These are phyloP conservation scores for Himalopsyche phryganea DNA, from an alignment of 1,140 invertebrate genomes.

Conservation along the genomic window DNA sequence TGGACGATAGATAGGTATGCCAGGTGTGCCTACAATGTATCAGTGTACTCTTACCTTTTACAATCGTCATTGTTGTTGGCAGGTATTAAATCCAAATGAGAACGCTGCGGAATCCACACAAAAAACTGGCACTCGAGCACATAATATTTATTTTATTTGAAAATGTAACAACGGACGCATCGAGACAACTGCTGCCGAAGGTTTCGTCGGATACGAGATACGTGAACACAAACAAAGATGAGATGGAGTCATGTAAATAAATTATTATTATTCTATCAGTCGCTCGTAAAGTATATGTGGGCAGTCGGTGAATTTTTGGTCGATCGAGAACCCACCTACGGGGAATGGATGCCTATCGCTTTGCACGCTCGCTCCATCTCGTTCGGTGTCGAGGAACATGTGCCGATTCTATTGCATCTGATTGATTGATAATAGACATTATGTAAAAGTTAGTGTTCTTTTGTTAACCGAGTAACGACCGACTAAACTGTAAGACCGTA, in stretches of 20 bases:
- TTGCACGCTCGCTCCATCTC: neutral
- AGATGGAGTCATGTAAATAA: conserved; percentile 29
- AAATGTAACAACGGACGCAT: conserved; percentile 16
- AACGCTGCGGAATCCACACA: neutral
- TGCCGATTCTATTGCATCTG: too few relatives aligned
- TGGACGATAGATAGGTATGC: too few relatives aligned
- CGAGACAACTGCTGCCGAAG: conserved; percentile 24
- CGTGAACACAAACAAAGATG: conserved; percentile 25
- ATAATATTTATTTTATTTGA: neutral
- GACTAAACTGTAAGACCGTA: too few relatives aligned
- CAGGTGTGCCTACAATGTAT: too few relatives aligned
- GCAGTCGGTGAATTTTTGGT: conserved; percentile 8
- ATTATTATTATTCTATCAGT: conserved; percentile 26
- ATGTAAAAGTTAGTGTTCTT: too few relatives aligned
- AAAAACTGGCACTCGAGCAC: conserved; percentile 8
- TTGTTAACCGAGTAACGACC: too few relatives aligned
- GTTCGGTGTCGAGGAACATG: neutral
- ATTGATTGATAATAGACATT: too few relatives aligned
- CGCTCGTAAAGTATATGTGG: conserved; percentile 11
- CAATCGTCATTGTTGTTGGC: conserved; percentile 21
- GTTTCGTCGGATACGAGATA: conserved; percentile 26
- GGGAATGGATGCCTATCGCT: conserved; percentile 1
- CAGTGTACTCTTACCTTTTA: conserved; percentile 27
- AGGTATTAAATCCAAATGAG: conserved; percentile 1
- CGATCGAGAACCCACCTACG: conserved; percentile 24